A percentile compares a stretch with the other conserved stretches of the same genome.
Conservation (phyloP, 2,797 vertebrate species). For the Ctenochaetus hawaiiensis region DNA sequence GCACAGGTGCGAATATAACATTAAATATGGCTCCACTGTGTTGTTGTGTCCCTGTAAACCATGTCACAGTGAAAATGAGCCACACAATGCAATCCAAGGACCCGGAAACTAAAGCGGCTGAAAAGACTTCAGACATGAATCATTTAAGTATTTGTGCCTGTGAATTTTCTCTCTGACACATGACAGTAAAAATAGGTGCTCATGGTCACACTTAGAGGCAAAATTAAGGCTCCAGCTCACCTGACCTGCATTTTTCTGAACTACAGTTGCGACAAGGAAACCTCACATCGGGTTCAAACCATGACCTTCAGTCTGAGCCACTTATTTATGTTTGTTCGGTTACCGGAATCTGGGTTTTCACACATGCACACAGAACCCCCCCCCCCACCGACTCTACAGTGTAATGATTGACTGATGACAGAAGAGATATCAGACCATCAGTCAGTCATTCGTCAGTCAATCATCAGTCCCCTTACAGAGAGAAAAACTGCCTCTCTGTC, state of each 20-base stretch:
- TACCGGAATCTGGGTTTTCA: constrained; percentile 12
- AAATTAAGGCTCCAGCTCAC: no score
- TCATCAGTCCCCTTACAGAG: not conserved
- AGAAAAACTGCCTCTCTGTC: not conserved
- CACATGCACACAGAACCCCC: not conserved
- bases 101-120: no score
- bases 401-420: not conserved
- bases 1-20: not conserved
- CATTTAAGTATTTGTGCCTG: no score
- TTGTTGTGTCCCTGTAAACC: no score
- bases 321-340: constrained; percentile 15
- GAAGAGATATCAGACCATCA: not conserved
- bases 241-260: no score
- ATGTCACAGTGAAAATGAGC: no score
- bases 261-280: not conserved
- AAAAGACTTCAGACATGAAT: no score
- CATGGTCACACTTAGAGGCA: not conserved
- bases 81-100: not conserved
- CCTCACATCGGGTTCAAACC: not conserved
- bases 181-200: not conserved
- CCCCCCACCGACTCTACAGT: no score
- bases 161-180: not conserved
- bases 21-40: no score
- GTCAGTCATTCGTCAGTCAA: no score
- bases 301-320: not conserved